A percentile compares a stretch with the other conserved stretches of the same genome.
phyloP scores from a whole-genome alignment of 2,113 vertebrate species.

The Isurus oxyrinchus region DNA sequence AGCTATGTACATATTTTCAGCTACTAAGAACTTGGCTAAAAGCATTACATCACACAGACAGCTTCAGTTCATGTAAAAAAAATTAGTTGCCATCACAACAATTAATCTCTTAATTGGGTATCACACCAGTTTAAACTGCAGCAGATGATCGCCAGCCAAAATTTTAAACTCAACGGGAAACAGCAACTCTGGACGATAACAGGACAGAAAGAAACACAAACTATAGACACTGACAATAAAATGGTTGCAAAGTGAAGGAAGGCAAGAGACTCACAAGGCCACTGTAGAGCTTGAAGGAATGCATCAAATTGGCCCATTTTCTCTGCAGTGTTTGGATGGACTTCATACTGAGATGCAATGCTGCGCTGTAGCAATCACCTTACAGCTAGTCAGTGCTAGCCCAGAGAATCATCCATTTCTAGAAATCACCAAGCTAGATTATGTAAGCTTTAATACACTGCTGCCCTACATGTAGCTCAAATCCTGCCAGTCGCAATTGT shows the following conservation, averaged over 20 bases:
- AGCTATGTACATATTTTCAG: background rate
- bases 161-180: background rate
- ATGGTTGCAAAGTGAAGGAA: background rate
- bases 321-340: slow-evolving; percentile 68
- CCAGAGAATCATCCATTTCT: slow-evolving; percentile 49
- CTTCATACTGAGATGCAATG: slow-evolving; percentile 65
- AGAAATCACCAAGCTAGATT: slow-evolving; percentile 67
- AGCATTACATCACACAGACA: background rate
- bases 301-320: slow-evolving; percentile 78
- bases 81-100: background rate
- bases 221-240: background rate
- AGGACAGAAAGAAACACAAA: background rate
- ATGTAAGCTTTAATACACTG: slow-evolving; percentile 79
- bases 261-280: slow-evolving; percentile 70
- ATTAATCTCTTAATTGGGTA: background rate
- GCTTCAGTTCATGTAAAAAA: background rate
- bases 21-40: background rate
- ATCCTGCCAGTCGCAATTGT: slow-evolving; percentile 74
- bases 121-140: background rate
- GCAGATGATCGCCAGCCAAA: background rate
- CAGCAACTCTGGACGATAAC: background rate
- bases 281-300: slow-evolving; percentile 79
- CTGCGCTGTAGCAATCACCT: slow-evolving; percentile 43
- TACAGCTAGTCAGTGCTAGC: background rate
- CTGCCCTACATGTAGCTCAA: slow-evolving; percentile 88